phyloP scores from a whole-genome alignment of 2,888 invertebrate genomes.

The Lasioglossum figueresi region DNA sequence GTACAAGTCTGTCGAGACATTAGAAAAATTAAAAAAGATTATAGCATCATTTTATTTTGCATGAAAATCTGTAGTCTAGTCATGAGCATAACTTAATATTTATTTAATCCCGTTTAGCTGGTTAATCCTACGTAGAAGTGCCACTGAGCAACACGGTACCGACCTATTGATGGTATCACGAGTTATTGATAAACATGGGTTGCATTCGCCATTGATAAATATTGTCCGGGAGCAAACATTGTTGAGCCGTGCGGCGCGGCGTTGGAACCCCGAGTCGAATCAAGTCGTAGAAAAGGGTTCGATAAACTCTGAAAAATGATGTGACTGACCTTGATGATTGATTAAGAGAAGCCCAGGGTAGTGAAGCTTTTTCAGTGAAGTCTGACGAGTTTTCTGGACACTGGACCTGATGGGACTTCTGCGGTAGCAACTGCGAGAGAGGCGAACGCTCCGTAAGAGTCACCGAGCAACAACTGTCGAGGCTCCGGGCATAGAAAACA shows the following conservation, averaged over 20 bases:
- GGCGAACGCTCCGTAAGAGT: conserved; percentile 54
- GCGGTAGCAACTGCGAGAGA: conserved; percentile 10
- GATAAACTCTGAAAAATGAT: background rate
- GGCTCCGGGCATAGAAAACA: conserved; percentile 65
- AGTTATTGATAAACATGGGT: background rate
- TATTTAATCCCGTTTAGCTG: background rate
- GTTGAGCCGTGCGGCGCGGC: background rate
- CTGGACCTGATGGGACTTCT: conserved; percentile 8
- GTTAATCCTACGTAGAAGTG: too few species aligned
- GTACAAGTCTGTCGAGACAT: background rate
- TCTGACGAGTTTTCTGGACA: background rate
- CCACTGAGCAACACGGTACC: background rate
- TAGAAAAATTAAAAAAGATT: background rate
- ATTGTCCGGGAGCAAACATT: background rate
- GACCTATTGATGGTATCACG: too few species aligned
- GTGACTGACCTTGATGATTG: conserved; percentile 32
- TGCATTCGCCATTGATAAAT: conserved; percentile 9
- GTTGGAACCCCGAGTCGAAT: background rate
- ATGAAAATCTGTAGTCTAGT: too few species aligned
- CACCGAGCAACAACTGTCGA: conserved; percentile 69
- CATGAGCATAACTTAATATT: background rate
- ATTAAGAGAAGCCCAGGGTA: background rate
- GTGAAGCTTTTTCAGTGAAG: background rate
- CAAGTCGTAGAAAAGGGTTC: background rate
- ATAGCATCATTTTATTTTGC: background rate